Conservation (phyloP, 2,113 vertebrate species). For the Nothobranchius furzeri region DNA sequence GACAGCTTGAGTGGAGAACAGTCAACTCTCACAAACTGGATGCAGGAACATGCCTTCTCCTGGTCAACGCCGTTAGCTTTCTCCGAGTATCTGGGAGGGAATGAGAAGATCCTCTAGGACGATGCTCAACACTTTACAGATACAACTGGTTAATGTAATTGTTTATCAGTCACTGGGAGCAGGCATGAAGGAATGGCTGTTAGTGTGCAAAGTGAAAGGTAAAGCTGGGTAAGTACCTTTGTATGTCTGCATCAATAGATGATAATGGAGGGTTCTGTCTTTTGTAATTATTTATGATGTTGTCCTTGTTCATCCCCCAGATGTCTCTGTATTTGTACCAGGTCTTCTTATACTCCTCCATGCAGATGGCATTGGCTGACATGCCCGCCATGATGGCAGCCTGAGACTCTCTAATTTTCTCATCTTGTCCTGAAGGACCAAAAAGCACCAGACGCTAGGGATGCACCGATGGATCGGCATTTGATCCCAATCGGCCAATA, state of each 20-base stretch:
- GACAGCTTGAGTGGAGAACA: conserved; percentile 62
- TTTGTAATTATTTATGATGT: conserved; percentile 84
- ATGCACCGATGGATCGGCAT: no score
- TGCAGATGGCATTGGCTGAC: conserved; percentile 72
- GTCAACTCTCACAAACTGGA: conserved; percentile 61
- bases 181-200: no score
- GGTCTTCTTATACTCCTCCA: conserved; percentile 85
- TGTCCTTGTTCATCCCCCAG: conserved; percentile 89
- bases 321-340: conserved; percentile 88
- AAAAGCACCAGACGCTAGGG: neutral
- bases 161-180: neutral
- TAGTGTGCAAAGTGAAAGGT: neutral
- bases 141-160: neutral
- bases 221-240: conserved; percentile 62
- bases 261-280: conserved; percentile 83
- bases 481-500: no score
- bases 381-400: conserved; percentile 80
- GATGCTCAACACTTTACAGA: no score
- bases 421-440: conserved; percentile 79
- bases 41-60: conserved; percentile 42
- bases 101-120: neutral
- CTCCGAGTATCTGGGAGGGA: conserved; percentile 57
- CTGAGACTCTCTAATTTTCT: conserved; percentile 87
- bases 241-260: conserved; percentile 86
- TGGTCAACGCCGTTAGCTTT: conserved; percentile 54